Conservation (phyloP, 2,797 vertebrate genomes). For the Gobio occitaniae region DNA sequence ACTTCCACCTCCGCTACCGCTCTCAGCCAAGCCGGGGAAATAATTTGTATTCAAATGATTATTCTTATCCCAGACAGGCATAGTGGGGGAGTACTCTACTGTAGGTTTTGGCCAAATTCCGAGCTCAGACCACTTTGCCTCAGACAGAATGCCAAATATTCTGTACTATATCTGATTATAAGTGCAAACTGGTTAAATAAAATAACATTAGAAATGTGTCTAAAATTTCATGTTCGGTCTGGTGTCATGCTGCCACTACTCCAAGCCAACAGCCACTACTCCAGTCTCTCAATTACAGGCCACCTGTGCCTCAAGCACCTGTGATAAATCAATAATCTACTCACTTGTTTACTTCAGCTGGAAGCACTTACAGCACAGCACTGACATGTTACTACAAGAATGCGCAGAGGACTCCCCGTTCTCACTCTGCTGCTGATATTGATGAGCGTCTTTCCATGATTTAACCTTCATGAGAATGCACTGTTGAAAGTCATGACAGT, state of each 20-base stretch:
- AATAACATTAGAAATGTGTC: not conserved
- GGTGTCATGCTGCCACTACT: conserved; percentile 3
- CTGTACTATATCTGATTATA: no score
- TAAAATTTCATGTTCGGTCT: not conserved
- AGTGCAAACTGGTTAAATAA: not conserved
- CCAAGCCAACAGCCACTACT: not conserved
- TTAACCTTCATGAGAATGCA: conserved; percentile 12
- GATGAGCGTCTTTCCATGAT: not conserved
- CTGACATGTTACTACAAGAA: conserved; percentile 12
- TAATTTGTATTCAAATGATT: no score
- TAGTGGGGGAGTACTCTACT: no score
- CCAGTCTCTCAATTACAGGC: conserved; percentile 8
- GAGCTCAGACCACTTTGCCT: no score
- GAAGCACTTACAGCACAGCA: conserved; percentile 7
- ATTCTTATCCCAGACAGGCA: no score
- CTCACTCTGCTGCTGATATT: not conserved
- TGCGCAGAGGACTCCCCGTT: not conserved
- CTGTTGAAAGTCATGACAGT: not conserved
- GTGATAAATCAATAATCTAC: conserved; percentile 51
- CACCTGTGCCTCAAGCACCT: conserved; percentile 50
- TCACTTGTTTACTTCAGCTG: conserved; percentile 23
- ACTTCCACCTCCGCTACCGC: no score
- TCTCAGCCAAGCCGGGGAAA: no score
- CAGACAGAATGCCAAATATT: no score
- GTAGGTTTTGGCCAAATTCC: no score